Conservation (phyloP, 1,140 invertebrate genomes). For the Trypoxylus dichotomus region DNA sequence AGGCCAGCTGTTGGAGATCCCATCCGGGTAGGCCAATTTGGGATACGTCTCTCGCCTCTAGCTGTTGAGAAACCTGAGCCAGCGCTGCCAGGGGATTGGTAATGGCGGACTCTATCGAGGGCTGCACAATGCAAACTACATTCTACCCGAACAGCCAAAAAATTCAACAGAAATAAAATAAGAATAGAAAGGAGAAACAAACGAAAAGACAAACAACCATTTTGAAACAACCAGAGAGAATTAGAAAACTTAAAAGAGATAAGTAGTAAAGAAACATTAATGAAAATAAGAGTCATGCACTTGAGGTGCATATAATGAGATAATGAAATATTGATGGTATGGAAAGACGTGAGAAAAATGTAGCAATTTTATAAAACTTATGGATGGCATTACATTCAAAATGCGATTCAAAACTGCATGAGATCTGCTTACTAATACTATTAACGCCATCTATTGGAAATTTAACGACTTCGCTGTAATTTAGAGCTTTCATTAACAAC, state of each 20-base stretch:
- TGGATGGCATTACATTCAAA: too few relatives aligned
- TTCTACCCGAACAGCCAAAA: conserved; percentile 47
- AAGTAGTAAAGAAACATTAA: too few relatives aligned
- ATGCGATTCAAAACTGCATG: too few relatives aligned
- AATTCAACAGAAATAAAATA: background rate
- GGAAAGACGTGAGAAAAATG: too few relatives aligned
- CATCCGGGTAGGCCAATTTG: conserved; percentile 62
- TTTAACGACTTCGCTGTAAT: too few relatives aligned
- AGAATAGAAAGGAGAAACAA: background rate
- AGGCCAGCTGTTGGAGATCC: conserved; percentile 73
- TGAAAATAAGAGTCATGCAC: background rate
- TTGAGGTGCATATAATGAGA: background rate
- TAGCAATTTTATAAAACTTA: too few relatives aligned
- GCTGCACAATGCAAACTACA: conserved; percentile 50
- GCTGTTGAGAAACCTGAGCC: conserved; percentile 52
- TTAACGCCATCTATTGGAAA: too few relatives aligned
- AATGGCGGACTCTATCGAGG: conserved; percentile 47
- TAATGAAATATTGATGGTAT: background rate
- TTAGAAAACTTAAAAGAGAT: background rate
- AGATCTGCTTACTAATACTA: too few relatives aligned
- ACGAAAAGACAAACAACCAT: background rate
- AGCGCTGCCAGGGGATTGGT: conserved; percentile 51
- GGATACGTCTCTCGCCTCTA: conserved; percentile 53
- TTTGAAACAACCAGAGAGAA: background rate
- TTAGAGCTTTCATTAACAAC: too few relatives aligned